Evolutionary conservation across 2,797 vertebrate genomes (phyloP).

Genomic region (Leptodactylus fallax): DNA sequence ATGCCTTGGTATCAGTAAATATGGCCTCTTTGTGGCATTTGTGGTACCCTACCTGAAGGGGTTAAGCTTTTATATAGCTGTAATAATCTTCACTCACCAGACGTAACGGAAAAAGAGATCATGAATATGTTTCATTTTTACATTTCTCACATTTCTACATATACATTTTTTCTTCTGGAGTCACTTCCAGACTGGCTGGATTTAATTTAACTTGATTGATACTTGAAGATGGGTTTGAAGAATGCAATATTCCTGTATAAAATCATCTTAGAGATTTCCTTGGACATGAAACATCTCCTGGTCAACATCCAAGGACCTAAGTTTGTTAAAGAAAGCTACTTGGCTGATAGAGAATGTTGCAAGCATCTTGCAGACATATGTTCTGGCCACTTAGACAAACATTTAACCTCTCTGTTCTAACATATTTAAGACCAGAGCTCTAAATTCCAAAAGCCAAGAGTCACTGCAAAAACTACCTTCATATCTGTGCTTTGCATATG

Average conservation of each 20-base stretch:
- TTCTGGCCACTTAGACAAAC: slow-evolving; percentile 37
- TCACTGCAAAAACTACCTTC: slow-evolving; percentile 24
- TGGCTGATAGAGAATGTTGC: slow-evolving; percentile 26
- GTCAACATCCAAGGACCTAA: slow-evolving; percentile 28
- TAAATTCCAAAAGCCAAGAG: slow-evolving; percentile 22
- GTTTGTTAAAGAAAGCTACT: slow-evolving; percentile 20
- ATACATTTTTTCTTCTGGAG: not conserved
- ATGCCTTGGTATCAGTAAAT: too few species aligned
- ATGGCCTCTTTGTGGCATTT: too few species aligned
- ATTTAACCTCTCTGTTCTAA: slow-evolving; percentile 25
- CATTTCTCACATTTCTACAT: not conserved
- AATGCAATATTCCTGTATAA: slow-evolving; percentile 25
- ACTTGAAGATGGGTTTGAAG: slow-evolving; percentile 22
- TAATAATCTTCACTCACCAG: not conserved
- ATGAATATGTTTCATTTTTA: not conserved
- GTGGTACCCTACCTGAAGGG: too few species aligned
- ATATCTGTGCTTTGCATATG: slow-evolving; percentile 27
- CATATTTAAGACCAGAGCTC: slow-evolving; percentile 12
- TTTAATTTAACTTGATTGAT: slow-evolving; percentile 26
- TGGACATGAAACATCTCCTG: slow-evolving; percentile 41
- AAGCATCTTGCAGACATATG: slow-evolving; percentile 54
- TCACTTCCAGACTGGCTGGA: slow-evolving; percentile 18
- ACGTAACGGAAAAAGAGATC: not conserved
- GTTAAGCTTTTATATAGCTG: not conserved
- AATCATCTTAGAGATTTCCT: slow-evolving; percentile 42